Evolutionary conservation across 2,797 vertebrate genomes (phyloP), one percentile per base, ranked within the genome.

Genomic region (Clarias platycephalus): DNA sequence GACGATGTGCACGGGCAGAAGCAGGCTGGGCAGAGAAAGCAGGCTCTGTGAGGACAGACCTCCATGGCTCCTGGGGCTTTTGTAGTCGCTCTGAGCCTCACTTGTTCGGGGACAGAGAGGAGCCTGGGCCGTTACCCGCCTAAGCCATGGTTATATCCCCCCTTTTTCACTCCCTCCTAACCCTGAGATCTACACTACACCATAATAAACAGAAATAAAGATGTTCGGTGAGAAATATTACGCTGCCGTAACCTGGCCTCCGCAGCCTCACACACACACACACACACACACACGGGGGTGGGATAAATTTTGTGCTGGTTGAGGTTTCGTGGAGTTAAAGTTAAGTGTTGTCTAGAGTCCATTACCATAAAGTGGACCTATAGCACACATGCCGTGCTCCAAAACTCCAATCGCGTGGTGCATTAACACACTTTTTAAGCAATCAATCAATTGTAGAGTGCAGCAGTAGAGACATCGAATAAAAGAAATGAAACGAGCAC

Each of bases 21-120:
- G 94, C 92, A 94, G 90, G 92, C 89, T 91, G 90, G 92, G 94
- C 93, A 89, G 84, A 94, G 94, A 95, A 96, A 96, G 95, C 93
- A 94, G 95, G 95, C 94, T 95, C 95, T 94, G 94, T 94, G 95
- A 95, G 95, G 96, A 95, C 95, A 96, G 95, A 95, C 95, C 92
- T 94, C 91, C 91, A 94, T 95, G 95, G 94, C 93, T 91, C 92
- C 88, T 90, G 93, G 95, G 94, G 82, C 71, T 76, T 76, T 91
- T 88, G 88, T 87, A 89, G 91, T 87, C 86, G 81, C 68, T 80
- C 34, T 67, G 71, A 77, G 82, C 28, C 44, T 67, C 71, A 80
- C 82, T 84, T 83, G 79, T 75, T 82, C n/a, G 28, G 64, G 57
- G 34, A 64, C 66, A 58, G 70, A 76, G 49, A 83, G n/a, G 58